phyloP scores from a whole-genome alignment of 2,888 invertebrate genomes.

The Diaprepes abbreviatus region DNA sequence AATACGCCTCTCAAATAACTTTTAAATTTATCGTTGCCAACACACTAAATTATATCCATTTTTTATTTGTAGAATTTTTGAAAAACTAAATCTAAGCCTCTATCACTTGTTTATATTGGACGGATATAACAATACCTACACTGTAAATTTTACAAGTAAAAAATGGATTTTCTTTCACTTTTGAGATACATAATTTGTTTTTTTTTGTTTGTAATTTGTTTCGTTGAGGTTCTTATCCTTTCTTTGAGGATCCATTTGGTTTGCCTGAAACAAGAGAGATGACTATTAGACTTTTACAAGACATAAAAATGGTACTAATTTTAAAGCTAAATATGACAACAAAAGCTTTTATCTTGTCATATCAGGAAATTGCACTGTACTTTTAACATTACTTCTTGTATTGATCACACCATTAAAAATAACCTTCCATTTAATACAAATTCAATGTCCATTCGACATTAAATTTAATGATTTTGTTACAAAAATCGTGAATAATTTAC shows the following conservation, averaged over 20 bases:
- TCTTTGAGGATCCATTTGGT: constrained; percentile 61
- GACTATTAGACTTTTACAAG: no score
- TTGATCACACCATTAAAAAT: no score
- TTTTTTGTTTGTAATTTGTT: not conserved
- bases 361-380: no score
- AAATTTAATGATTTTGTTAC: no score
- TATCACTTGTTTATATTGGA: constrained; percentile 40
- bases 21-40: constrained; percentile 20
- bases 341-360: no score
- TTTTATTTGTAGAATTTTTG: constrained; percentile 28
- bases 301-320: no score
- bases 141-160: constrained; percentile 32
- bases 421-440: no score
- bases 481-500: no score
- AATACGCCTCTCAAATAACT: not conserved
- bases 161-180: constrained; percentile 21
- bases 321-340: no score
- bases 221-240: constrained; percentile 56
- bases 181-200: constrained; percentile 12
- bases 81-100: constrained; percentile 40
- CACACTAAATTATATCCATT: constrained; percentile 29
- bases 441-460: no score
- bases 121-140: constrained; percentile 29
- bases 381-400: no score
- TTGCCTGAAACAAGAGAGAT: constrained; percentile 62